These are phyloP conservation scores for Dolichallabes microphthalmus DNA, from an alignment of 2,113 vertebrate species.

Conservation along the genomic window DNA sequence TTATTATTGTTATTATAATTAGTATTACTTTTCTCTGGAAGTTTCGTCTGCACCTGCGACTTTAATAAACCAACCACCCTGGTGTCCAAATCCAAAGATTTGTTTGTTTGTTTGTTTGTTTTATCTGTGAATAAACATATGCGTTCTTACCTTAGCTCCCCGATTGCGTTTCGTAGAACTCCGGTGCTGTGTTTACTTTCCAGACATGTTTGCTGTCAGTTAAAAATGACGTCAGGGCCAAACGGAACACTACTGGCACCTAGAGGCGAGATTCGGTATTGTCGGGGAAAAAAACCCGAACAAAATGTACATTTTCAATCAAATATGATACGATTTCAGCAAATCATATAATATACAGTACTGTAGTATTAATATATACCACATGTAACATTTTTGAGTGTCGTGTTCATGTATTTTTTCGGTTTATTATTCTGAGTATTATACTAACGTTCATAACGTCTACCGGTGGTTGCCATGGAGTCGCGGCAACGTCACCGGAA, in stretches of 20 bases:
- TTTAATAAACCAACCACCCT: background rate
- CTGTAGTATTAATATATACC: background rate
- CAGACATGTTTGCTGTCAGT: slow-evolving; percentile 37
- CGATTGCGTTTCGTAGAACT: background rate
- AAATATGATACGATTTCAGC: background rate
- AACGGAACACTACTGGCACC: slow-evolving; percentile 45
- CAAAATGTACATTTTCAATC: background rate
- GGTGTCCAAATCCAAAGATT: background rate
- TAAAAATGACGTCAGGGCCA: slow-evolving; percentile 18
- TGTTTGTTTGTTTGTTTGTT: no score
- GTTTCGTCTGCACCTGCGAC: background rate
- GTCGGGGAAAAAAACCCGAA: background rate
- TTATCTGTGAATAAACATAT: background rate
- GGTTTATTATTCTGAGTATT: background rate
- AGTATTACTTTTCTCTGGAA: background rate
- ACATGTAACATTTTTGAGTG: background rate
- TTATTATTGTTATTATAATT: no score
- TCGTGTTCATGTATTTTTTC: no score
- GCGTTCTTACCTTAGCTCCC: background rate
- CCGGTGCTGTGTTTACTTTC: slow-evolving; percentile 1
- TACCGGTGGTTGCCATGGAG: background rate
- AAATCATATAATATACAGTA: background rate
- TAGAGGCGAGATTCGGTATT: slow-evolving; percentile 18
- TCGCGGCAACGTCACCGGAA: background rate
- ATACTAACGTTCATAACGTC: background rate